Percentiles rank a stretch among this genome's conserved stretches.
Evolutionary conservation across 1,140 invertebrate species (phyloP).

Genomic region (Aphelenchoides avenae): DNA sequence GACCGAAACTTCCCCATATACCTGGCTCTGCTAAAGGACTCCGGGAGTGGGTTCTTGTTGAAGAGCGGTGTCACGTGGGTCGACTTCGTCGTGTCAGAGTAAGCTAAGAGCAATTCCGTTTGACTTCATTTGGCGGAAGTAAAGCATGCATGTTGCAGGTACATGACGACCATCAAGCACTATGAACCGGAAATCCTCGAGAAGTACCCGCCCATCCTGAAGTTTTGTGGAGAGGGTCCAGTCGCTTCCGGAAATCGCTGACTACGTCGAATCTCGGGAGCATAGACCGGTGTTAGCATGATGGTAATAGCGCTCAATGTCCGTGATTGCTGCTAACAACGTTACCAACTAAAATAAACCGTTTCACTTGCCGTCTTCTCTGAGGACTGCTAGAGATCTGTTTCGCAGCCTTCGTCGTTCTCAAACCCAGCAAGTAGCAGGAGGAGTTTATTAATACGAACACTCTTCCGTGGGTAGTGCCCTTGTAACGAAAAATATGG

Average conservation of each 20-base stretch:
- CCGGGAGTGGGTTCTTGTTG: slow-evolving; percentile 24
- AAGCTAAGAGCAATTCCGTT: neutral
- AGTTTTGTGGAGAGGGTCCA: slow-evolving; percentile 28
- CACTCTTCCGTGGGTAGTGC: no score
- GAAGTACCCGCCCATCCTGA: slow-evolving; percentile 25
- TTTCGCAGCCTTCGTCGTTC: no score
- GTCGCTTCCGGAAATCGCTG: slow-evolving; percentile 23
- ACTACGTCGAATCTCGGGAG: slow-evolving; percentile 24
- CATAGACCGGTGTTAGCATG: slow-evolving; percentile 30
- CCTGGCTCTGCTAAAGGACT: slow-evolving; percentile 22
- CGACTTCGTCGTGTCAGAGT: slow-evolving; percentile 27
- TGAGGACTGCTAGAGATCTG: no score
- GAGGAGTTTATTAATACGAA: no score
- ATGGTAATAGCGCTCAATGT: no score
- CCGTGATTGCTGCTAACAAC: no score
- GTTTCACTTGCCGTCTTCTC: no score
- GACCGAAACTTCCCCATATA: slow-evolving; percentile 32
- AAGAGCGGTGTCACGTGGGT: slow-evolving; percentile 24
- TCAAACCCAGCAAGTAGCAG: no score
- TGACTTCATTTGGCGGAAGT: slow-evolving; percentile 2
- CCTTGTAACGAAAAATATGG: no score
- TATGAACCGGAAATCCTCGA: slow-evolving; percentile 29
- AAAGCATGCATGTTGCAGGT: slow-evolving; percentile 9
- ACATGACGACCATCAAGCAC: slow-evolving; percentile 27
- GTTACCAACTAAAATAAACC: no score